Evolutionary conservation across 2,888 invertebrate species (phyloP), one percentile per base, ranked within the genome.

Genomic region (Panorpa germanica): DNA sequence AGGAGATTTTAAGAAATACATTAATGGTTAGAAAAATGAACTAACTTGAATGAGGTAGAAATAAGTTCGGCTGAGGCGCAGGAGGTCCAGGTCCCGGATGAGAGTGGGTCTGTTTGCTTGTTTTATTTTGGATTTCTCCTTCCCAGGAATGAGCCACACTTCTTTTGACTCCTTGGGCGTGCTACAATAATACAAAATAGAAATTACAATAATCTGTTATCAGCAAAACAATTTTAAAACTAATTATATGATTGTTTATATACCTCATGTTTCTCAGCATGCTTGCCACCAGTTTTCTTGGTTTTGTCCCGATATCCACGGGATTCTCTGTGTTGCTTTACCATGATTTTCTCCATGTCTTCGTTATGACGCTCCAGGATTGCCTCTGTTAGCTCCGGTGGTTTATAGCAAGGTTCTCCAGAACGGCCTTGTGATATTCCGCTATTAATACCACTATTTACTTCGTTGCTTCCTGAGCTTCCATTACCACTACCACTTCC

Each of bases 261-360:
- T n/a, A n/a, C 41, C 41, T 43, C 45, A 29, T 47, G 44, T 10
- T 53, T 51, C 10, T 48, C 38, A 10, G 39, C 36, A 29, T 49
- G 50, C 24, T 49, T 56, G 2, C 44, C 41, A 2, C 39, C 37
- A 28, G 52, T 54, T 5, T 49, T 58, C 32, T 52, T 53, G 34
- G 52, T 53, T 8, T 55, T 53, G 3, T 61, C 52, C n/a, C 48
- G 51, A 40, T 59, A 61, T 4, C 46, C 53, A 9, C 54, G 58
- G 3, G 59, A 56, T 36, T 73, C 70, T 2, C 70, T 62, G 40
- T 80, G 75, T 34, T 63, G 64, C 43, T 76, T 75, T 2, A 74
- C 55, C 60, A 85, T 63, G 28, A 68, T 61, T 42, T 75, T 78
- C 46, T 82, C 81, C 83, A 85, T 85, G 34, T 76, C 71, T 37